phyloP scores from a whole-genome alignment of 1,140 invertebrate species.

The Zaprionus ghesquierei region DNA sequence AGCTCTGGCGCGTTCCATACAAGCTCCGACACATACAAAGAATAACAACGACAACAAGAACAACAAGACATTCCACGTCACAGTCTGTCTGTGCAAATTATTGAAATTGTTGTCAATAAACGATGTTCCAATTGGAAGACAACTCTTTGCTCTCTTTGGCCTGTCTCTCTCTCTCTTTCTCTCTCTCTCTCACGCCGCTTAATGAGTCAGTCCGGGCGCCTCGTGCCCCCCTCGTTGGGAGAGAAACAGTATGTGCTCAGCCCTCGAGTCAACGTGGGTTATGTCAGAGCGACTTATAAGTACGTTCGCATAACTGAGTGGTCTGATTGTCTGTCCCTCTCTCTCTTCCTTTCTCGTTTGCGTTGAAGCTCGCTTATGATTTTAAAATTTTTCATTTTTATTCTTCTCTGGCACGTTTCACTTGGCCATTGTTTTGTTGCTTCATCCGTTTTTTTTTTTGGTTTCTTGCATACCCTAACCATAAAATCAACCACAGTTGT shows the following conservation, averaged over 20 bases:
- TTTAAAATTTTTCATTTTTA: slow-evolving; percentile 33
- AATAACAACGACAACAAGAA: not conserved
- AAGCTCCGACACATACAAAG: not conserved
- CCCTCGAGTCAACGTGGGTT: slow-evolving; percentile 7
- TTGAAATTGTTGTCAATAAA: slow-evolving; percentile 54
- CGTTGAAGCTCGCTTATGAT: slow-evolving; percentile 48
- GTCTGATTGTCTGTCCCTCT: not conserved
- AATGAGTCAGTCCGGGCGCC: slow-evolving; percentile 36
- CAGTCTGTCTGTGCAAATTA: slow-evolving; percentile 36
- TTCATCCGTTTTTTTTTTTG: slow-evolving; percentile 5
- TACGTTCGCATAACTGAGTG: not conserved
- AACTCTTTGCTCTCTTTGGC: not conserved
- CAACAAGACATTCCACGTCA: slow-evolving; percentile 17
- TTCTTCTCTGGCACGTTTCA: slow-evolving; percentile 53
- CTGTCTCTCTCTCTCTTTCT: not conserved
- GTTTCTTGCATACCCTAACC: slow-evolving; percentile 15
- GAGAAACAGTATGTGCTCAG: not conserved
- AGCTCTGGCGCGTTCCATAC: slow-evolving; percentile 4
- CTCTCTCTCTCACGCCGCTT: slow-evolving; percentile 12
- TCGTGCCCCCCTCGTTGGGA: not conserved
- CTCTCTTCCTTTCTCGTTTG: not conserved
- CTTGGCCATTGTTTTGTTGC: slow-evolving; percentile 41
- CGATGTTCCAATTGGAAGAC: slow-evolving; percentile 50
- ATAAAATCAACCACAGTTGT: not conserved
- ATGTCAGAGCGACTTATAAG: slow-evolving; percentile 35